Evolutionary conservation across 2,888 invertebrate genomes (phyloP).

Genomic region (Trissolcus japonicus): DNA sequence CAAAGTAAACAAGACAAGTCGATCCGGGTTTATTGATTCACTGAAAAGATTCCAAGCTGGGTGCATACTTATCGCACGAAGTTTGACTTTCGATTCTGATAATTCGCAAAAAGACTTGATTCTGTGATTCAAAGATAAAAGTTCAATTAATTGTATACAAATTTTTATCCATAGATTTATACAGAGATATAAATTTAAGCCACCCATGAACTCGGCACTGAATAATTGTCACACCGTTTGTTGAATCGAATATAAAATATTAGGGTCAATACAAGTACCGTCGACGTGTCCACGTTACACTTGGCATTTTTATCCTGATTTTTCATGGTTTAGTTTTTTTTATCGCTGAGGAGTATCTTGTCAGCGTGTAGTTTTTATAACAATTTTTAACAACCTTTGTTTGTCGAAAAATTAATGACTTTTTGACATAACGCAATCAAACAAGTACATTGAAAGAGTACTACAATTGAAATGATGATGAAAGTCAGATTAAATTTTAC

Average conservation of each 20-base stretch:
- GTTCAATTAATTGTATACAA: conserved; percentile 21
- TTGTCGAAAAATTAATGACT: background rate
- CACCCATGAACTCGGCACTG: background rate
- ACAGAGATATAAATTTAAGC: no score
- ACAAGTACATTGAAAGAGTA: conserved; percentile 12
- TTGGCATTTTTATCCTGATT: conserved; percentile 13
- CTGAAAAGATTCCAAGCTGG: no score
- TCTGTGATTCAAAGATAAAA: conserved; percentile 24
- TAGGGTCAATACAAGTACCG: conserved; percentile 23
- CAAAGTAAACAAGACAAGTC: no score
- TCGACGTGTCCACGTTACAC: conserved; percentile 14
- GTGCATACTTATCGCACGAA: no score
- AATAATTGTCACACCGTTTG: conserved; percentile 21
- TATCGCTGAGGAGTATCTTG: background rate
- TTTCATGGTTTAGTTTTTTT: background rate
- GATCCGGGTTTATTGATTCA: no score
- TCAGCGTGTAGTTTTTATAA: background rate
- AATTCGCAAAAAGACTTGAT: conserved; percentile 10
- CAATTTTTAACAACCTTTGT: background rate
- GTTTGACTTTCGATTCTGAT: no score
- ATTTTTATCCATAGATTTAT: no score
- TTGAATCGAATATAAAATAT: conserved; percentile 30
- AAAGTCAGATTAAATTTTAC: conserved; percentile 53
- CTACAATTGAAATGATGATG: conserved; percentile 30
- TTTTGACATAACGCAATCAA: background rate